Evolutionary conservation across 2,888 invertebrate species (phyloP).

Genomic region (Torymus texanus): DNA sequence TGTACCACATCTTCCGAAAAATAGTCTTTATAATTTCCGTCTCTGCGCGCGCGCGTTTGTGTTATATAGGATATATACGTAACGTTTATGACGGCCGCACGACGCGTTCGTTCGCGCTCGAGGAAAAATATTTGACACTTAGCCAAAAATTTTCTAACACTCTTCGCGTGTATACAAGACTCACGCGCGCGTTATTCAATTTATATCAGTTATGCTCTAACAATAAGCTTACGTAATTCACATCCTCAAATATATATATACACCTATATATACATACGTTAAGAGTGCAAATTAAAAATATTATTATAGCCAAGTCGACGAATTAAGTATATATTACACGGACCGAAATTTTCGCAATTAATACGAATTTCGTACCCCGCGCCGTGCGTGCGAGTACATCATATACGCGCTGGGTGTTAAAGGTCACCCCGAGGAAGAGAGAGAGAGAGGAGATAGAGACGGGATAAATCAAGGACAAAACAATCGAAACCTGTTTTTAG

Average conservation of each 20-base stretch:
- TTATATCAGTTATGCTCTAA: conserved; percentile 28
- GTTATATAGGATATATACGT: conserved; percentile 25
- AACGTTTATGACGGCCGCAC: conserved; percentile 44
- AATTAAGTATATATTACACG: too few species aligned
- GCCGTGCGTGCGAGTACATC: too few species aligned
- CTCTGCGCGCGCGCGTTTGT: neutral
- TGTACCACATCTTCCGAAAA: conserved; percentile 54
- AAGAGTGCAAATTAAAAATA: too few species aligned
- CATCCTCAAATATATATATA: too few species aligned
- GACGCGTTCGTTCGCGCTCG: too few species aligned
- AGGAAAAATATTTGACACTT: conserved; percentile 48
- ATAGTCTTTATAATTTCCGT: conserved; percentile 33
- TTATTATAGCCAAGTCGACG: too few species aligned
- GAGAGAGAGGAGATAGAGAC: too few species aligned
- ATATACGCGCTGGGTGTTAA: too few species aligned
- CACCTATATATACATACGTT: conserved; percentile 11
- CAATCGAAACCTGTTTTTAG: neutral
- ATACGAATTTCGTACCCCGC: too few species aligned
- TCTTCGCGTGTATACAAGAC: conserved; percentile 4
- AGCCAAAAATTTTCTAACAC: conserved; percentile 52
- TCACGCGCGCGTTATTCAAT: conserved; percentile 39
- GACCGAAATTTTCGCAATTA: too few species aligned
- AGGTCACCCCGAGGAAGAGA: too few species aligned
- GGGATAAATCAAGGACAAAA: too few species aligned
- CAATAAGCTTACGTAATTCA: conserved; percentile 22